These are phyloP conservation scores for Phalanger gymnotis DNA, from an alignment of 2,797 vertebrate species.

Conservation along the genomic window DNA sequence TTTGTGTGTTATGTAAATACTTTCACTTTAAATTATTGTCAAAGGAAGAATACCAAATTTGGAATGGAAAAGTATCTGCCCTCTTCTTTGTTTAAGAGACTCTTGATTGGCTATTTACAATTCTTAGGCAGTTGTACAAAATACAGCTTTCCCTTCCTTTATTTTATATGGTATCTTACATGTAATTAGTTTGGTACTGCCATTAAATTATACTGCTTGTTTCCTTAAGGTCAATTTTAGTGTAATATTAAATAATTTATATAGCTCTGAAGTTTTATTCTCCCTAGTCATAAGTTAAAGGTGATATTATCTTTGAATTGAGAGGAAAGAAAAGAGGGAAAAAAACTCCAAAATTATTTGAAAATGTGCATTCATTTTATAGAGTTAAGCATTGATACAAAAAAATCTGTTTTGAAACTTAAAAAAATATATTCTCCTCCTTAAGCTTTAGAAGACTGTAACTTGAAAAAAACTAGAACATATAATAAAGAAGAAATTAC, in stretches of 20 bases:
- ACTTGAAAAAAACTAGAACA: not conserved
- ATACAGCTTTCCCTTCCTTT: slow-evolving; percentile 54
- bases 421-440: not conserved
- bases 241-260: slow-evolving; percentile 33
- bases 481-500: not conserved
- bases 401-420: not conserved
- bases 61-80: slow-evolving; percentile 70
- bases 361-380: not conserved
- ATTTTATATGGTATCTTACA: slow-evolving; percentile 45
- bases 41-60: slow-evolving; percentile 81
- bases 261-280: slow-evolving; percentile 25
- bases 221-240: not conserved
- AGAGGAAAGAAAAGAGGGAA: not conserved
- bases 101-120: slow-evolving; percentile 61
- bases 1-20: slow-evolving; percentile 85
- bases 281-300: slow-evolving; percentile 16
- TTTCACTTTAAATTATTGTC: slow-evolving; percentile 88
- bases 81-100: slow-evolving; percentile 58
- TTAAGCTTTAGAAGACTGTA: not conserved
- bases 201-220: slow-evolving; percentile 10
- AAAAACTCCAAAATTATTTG: slow-evolving; percentile 13
- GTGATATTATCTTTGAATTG: slow-evolving; percentile 19
- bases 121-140: slow-evolving; percentile 66
- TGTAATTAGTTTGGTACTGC: slow-evolving; percentile 35
- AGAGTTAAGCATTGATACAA: not conserved